phyloP scores from a whole-genome alignment of 2,797 vertebrate genomes.

The Pachyuromys duprasi region DNA sequence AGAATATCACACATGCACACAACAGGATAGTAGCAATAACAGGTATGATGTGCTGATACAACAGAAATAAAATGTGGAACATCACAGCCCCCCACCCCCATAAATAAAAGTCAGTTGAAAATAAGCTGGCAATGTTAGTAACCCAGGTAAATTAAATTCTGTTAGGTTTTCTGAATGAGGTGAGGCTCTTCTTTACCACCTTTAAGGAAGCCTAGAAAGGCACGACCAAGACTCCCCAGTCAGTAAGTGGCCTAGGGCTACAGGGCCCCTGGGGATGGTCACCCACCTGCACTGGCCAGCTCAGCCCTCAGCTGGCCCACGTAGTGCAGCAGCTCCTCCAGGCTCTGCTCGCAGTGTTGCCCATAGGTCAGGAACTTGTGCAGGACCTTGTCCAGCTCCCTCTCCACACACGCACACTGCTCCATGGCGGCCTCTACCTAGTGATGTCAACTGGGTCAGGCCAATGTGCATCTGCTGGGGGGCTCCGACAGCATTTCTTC shows the following conservation, averaged over 20 bases:
- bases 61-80: neutral
- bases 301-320: constrained; percentile 93
- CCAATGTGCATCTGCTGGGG: neutral
- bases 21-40: neutral
- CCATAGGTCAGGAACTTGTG: constrained; percentile 94
- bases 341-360: constrained; percentile 93
- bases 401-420: constrained; percentile 95
- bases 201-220: neutral
- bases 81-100: neutral
- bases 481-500: neutral
- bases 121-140: neutral
- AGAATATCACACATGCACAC: neutral
- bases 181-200: neutral
- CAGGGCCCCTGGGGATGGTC: neutral
- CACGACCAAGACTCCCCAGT: neutral
- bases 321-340: constrained; percentile 93
- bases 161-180: constrained; percentile 4
- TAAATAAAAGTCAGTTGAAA: neutral
- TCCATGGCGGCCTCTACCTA: constrained; percentile 88
- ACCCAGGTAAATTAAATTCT: neutral
- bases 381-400: constrained; percentile 95
- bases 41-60: neutral
- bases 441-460: neutral
- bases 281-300: constrained; percentile 91
- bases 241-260: neutral